Conservation (phyloP, 2,797 vertebrate species). For the Peromyscus melanophrys region DNA sequence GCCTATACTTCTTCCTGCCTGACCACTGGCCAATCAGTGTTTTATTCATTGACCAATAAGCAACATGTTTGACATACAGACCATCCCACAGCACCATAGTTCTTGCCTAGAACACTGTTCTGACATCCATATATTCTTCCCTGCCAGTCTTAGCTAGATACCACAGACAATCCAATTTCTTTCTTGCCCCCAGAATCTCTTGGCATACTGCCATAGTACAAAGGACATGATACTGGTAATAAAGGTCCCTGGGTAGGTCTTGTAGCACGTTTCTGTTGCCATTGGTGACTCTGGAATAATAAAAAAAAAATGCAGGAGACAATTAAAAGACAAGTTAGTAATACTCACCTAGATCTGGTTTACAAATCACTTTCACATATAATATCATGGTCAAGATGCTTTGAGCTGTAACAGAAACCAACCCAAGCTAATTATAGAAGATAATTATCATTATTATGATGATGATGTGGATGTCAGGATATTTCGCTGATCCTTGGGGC, state of each 20-base stretch:
- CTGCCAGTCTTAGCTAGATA: background rate
- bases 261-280: background rate
- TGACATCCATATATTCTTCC: background rate
- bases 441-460: background rate
- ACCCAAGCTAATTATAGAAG: slow-evolving; percentile 54
- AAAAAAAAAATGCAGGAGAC: background rate
- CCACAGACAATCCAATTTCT: background rate
- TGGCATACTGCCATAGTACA: background rate
- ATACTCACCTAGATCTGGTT: background rate
- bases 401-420: slow-evolving; percentile 21
- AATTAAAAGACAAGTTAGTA: background rate
- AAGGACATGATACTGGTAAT: background rate
- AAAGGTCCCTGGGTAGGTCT: background rate
- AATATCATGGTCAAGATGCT: background rate
- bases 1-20: no score
- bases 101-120: background rate
- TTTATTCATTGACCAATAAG: no score
- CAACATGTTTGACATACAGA: no score
- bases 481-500: background rate
- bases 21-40: no score
- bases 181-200: background rate
- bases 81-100: no score
- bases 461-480: background rate
- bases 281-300: background rate
- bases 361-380: background rate